Evolutionary conservation across 2,888 invertebrate species (phyloP).

Genomic region (Leptinotarsa haldemani): DNA sequence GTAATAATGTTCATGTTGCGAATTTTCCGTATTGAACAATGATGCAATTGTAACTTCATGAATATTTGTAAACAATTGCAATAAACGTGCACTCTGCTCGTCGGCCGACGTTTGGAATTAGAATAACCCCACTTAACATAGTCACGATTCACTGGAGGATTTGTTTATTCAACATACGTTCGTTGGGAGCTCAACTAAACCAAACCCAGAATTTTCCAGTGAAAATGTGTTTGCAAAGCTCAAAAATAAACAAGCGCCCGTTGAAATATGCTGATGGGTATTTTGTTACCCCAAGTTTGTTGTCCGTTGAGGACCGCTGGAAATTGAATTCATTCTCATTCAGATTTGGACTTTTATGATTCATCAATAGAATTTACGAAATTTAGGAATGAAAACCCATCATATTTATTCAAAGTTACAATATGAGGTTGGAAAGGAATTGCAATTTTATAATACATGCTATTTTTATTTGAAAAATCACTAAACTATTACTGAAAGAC

Average conservation of each 20-base stretch:
- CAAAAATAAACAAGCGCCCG: slow-evolving; percentile 54
- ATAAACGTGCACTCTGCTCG: slow-evolving; percentile 29
- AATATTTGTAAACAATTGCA: slow-evolving; percentile 31
- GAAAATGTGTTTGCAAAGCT: slow-evolving; percentile 56
- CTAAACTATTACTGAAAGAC: too few relatives aligned
- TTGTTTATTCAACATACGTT: slow-evolving; percentile 55
- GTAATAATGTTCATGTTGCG: neutral
- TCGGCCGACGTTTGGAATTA: slow-evolving; percentile 40
- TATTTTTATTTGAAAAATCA: too few relatives aligned
- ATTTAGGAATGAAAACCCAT: too few relatives aligned
- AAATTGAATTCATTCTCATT: neutral
- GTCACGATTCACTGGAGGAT: slow-evolving; percentile 48
- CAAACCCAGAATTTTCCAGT: slow-evolving; percentile 53
- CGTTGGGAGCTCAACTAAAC: slow-evolving; percentile 54
- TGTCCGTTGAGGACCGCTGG: neutral
- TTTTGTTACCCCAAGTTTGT: slow-evolving; percentile 39
- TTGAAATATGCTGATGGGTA: slow-evolving; percentile 55
- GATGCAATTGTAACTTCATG: slow-evolving; percentile 19
- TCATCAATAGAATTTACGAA: neutral
- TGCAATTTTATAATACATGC: too few relatives aligned
- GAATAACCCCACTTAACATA: slow-evolving; percentile 51
- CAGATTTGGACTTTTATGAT: neutral
- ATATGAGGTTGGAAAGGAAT: too few relatives aligned
- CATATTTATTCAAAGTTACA: too few relatives aligned
- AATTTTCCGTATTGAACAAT: neutral